Base-by-base conservation (phyloP, 2,113 vertebrate species). In the Mesitornis unicolor region DNA sequence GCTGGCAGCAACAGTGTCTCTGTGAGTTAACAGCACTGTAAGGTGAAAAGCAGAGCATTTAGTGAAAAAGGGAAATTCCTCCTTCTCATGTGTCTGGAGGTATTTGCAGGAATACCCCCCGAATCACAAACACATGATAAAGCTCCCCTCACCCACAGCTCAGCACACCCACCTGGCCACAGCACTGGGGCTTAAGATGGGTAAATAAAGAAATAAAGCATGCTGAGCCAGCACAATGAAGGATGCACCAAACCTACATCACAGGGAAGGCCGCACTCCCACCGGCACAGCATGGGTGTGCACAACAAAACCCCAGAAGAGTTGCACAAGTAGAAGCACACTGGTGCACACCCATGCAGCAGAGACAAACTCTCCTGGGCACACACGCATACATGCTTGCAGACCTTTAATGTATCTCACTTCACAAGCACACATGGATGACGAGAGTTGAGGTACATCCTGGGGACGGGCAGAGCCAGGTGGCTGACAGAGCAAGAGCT, bases 341-440 rank as follows among this genome's bases (percentile, higher is more conserved):
- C 15, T 14, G 45, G 40, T 9, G 2, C 0, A 7, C 16, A 3
- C 0, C 2, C 16, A 29, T 17, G n/a, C 0, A 33, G 29, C 33
- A 20, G n/a, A 16, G 35, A 26, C 1, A 50, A 60, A 45, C 8
- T 19, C 42, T 40, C 9, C 8, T 40, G 36, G 20, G 11, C 29
- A 1, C n/a, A 1, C 2, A 17, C 42, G 11, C 26, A 5, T 0
- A 20, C 8, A 1, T 16, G 26, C 16, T 1, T 1, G 9, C 47
- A 7, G 3, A 1, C 2, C 33, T 8, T 2, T 21, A 1, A 0
- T 13, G 5, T 1, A 0, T 9, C 16, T n/a, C 5, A 1, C 15
- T 7, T 13, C 31, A 3, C 1, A 11, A 51, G 50, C 33, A 14
- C 28, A 5, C 1, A 3, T 20, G 2, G 12, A 2, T 13, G n/a